Evolutionary conservation across 2,797 vertebrate species (phyloP).

Genomic region (Emydoidea blandingii): DNA sequence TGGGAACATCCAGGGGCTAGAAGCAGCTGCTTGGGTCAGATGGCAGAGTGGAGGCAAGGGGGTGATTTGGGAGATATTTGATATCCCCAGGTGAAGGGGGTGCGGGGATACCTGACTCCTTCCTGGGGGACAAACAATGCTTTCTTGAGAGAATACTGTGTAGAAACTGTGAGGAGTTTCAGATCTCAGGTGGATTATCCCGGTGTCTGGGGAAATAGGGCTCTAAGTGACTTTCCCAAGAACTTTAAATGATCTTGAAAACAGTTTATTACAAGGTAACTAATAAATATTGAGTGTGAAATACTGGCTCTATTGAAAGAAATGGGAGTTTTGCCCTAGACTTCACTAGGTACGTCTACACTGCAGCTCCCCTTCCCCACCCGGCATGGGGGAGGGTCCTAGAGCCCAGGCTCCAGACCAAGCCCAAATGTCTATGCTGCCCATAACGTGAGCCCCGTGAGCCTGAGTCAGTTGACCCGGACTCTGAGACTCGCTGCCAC

Average conservation of each 20-base stretch:
- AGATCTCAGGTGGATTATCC: neutral
- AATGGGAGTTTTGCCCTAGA: neutral
- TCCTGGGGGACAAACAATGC: neutral
- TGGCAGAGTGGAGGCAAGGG: neutral
- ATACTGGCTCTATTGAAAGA: neutral
- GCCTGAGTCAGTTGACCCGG: too few relatives aligned
- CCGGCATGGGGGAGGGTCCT: neutral
- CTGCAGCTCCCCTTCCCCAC: neutral
- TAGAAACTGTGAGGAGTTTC: neutral
- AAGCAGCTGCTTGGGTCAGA: neutral
- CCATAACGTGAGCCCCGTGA: too few relatives aligned
- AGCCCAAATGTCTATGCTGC: neutral
- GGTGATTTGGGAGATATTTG: neutral
- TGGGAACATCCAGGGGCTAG: neutral
- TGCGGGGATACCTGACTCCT: accelerated
- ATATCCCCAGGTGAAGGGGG: neutral
- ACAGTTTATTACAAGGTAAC: neutral
- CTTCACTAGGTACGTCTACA: neutral
- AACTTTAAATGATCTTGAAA: slow-evolving; percentile 12
- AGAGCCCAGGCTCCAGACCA: neutral
- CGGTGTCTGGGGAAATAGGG: neutral
- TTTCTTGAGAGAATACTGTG: neutral
- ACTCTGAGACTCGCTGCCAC: too few relatives aligned
- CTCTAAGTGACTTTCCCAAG: neutral
- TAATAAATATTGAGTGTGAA: neutral